phyloP scores from a whole-genome alignment of 2,797 vertebrate species.

The Xenops minutus region DNA sequence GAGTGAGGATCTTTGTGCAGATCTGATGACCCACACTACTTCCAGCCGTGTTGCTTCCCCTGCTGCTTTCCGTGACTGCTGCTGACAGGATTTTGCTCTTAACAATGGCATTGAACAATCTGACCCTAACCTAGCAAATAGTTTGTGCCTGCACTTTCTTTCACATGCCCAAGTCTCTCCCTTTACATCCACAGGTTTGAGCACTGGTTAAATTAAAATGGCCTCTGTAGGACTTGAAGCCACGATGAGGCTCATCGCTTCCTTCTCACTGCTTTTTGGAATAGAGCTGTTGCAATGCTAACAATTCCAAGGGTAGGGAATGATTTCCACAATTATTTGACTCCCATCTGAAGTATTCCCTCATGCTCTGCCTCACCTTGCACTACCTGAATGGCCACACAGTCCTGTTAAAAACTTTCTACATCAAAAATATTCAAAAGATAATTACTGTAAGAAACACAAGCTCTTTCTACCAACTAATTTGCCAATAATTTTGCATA shows the following conservation, averaged over 20 bases:
- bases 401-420: not conserved
- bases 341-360: not conserved
- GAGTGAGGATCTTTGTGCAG: not conserved
- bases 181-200: not conserved
- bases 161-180: not conserved
- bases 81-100: not conserved
- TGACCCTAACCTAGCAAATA: not conserved
- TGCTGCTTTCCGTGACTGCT: not conserved
- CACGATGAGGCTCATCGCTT: not conserved
- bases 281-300: not conserved
- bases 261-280: not conserved
- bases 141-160: not conserved
- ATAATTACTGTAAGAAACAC: not conserved
- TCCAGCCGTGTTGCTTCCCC: not conserved
- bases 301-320: not conserved
- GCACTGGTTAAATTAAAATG: not conserved
- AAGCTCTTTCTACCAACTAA: not conserved
- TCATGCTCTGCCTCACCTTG: not conserved
- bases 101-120: not conserved
- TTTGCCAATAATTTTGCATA: not conserved
- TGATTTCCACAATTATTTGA: not conserved
- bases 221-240: not conserved
- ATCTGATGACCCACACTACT: not conserved
- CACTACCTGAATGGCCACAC: not conserved
- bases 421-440: not conserved